Conservation (phyloP, 1,140 invertebrate species). For the Brachionus paranguensis region DNA sequence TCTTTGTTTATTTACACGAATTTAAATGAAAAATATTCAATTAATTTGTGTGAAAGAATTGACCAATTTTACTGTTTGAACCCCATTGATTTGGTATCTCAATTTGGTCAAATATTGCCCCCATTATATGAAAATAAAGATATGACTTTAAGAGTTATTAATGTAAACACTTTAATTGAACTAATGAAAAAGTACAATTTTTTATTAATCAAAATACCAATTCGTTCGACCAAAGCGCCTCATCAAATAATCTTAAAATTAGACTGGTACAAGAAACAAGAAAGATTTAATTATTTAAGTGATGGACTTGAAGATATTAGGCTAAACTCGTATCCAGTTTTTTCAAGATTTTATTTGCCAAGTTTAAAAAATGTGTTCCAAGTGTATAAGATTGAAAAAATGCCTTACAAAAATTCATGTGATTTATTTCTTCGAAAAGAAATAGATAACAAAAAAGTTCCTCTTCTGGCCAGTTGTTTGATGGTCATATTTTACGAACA, state of each 20-base stretch:
- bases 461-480: not conserved
- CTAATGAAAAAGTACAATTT: not conserved
- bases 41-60: not conserved
- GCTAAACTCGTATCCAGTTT: not conserved
- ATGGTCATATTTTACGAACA: constrained; percentile 17
- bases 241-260: constrained; percentile 14
- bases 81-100: not conserved
- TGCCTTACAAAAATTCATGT: not conserved
- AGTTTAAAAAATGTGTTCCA: not conserved
- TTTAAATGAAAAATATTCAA: not conserved
- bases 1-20: constrained; percentile 35
- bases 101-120: not conserved
- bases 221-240: not conserved
- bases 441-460: not conserved
- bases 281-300: not conserved
- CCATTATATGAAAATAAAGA: constrained; percentile 9
- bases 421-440: not conserved
- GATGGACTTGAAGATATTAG: not conserved
- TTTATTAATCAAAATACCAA: constrained; percentile 17
- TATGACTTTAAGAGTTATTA: not conserved
- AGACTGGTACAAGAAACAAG: constrained; percentile 9
- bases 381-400: not conserved
- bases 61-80: not conserved
- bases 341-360: not conserved
- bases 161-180: not conserved